A percentile compares a stretch with the other conserved stretches of the same genome.
Evolutionary conservation across 2,113 vertebrate species (phyloP).

Genomic region (Fulica atra): DNA sequence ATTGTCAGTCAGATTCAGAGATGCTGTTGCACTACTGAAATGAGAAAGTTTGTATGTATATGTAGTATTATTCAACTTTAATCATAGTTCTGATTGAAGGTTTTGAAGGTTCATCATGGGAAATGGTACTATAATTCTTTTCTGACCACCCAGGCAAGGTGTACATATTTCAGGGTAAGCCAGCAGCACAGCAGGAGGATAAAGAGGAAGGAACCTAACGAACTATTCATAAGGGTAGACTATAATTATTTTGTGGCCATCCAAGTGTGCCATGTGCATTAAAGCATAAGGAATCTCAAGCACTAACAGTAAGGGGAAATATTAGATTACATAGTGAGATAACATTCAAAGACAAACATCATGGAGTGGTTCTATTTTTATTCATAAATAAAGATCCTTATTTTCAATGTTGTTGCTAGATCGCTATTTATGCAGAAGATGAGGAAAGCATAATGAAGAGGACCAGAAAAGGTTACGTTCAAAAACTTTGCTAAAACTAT

Average conservation of each 20-base stretch:
- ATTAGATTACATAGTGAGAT: neutral
- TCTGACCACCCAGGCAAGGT: neutral
- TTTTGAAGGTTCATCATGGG: neutral
- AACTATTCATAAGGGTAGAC: neutral
- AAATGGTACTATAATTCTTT: neutral
- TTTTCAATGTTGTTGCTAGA: neutral
- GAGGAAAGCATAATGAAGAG: neutral
- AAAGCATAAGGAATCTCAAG: neutral
- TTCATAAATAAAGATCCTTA: neutral
- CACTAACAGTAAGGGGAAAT: neutral
- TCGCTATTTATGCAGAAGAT: neutral
- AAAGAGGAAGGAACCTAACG: neutral
- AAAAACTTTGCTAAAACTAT: neutral
- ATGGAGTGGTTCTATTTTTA: neutral
- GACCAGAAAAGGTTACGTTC: neutral
- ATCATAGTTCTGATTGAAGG: neutral
- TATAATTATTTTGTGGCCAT: neutral
- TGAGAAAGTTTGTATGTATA: neutral
- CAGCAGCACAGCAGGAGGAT: neutral
- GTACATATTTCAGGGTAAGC: neutral
- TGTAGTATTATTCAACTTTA: neutral
- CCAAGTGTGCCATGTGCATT: neutral
- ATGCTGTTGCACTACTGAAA: neutral
- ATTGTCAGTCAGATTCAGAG: neutral
- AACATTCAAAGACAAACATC: neutral